Evolutionary conservation across 2,888 invertebrate species (phyloP).

Genomic region (Drosophila rubida): DNA sequence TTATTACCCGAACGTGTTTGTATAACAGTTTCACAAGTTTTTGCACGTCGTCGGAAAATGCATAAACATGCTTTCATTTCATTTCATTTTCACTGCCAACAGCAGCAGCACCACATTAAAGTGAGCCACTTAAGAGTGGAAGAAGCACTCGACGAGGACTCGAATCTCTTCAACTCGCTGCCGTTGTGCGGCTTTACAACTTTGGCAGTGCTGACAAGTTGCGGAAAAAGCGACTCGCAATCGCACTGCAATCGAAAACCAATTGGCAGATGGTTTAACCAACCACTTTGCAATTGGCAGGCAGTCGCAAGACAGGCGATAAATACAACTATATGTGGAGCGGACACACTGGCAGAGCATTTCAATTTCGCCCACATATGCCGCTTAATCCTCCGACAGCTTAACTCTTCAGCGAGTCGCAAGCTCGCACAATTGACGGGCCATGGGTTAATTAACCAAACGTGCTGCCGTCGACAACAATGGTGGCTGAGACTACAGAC

Average conservation of each 20-base stretch:
- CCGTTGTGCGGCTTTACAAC: constrained; percentile 37
- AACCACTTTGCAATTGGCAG: constrained; percentile 24
- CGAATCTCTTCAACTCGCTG: constrained; percentile 11
- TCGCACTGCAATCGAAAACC: constrained; percentile 47
- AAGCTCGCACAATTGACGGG: constrained; percentile 30
- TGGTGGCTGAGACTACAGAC: constrained; percentile 26
- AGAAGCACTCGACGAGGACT: background rate
- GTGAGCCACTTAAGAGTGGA: constrained; percentile 29
- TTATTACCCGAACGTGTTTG: constrained; percentile 73
- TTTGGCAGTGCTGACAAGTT: constrained; percentile 51
- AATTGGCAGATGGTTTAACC: constrained; percentile 56
- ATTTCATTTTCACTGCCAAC: constrained; percentile 38
- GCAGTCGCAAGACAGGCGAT: constrained; percentile 35
- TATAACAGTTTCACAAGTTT: constrained; percentile 70
- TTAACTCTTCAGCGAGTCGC: constrained; percentile 41
- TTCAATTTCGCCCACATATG: constrained; percentile 54
- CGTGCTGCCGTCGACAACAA: constrained; percentile 4
- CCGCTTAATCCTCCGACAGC: constrained; percentile 47
- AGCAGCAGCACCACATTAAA: constrained; percentile 46
- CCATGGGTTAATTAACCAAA: constrained; percentile 60
- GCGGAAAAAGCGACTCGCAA: constrained; percentile 36
- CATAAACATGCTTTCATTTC: constrained; percentile 66
- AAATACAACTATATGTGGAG: constrained; percentile 37
- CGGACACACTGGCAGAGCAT: constrained; percentile 25
- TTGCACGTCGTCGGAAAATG: constrained; percentile 51